phyloP scores from a whole-genome alignment of 2,888 invertebrate genomes.

The Cephus nigrinus region DNA sequence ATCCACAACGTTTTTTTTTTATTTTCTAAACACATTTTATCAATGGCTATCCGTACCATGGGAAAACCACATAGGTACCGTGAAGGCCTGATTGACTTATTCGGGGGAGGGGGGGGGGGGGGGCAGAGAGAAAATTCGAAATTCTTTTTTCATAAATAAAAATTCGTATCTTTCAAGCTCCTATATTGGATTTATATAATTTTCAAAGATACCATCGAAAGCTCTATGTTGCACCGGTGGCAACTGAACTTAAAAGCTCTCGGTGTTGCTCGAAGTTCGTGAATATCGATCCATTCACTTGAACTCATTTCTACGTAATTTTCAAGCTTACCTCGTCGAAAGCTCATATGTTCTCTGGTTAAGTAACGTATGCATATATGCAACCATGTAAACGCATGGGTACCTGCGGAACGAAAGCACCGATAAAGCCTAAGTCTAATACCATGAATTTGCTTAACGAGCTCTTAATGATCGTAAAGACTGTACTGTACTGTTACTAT shows the following conservation, averaged over 20 bases:
- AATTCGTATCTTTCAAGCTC: not conserved
- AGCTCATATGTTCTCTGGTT: not conserved
- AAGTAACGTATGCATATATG: not conserved
- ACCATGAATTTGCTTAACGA: conserved; percentile 32
- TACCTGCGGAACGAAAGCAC: conserved; percentile 11
- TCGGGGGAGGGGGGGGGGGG: not conserved
- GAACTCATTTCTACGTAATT: conserved; percentile 50
- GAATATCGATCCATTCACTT: conserved; percentile 42
- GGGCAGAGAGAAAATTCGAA: too few species aligned
- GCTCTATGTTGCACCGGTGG: not conserved
- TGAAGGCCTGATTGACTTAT: not conserved
- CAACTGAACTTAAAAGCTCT: not conserved
- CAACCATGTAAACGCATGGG: not conserved
- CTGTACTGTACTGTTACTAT: conserved; percentile 9
- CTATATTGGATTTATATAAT: not conserved
- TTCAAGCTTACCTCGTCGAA: conserved; percentile 26
- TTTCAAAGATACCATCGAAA: not conserved
- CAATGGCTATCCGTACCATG: not conserved
- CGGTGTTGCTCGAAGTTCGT: not conserved
- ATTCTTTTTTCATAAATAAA: too few species aligned
- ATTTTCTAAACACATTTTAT: not conserved
- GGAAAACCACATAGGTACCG: not conserved
- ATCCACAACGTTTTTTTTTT: not conserved
- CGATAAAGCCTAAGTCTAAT: conserved; percentile 16
- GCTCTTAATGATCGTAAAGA: conserved; percentile 33